Base-by-base conservation (phyloP, 2,888 invertebrate species). In the Drosophila kokeensis region DNA sequence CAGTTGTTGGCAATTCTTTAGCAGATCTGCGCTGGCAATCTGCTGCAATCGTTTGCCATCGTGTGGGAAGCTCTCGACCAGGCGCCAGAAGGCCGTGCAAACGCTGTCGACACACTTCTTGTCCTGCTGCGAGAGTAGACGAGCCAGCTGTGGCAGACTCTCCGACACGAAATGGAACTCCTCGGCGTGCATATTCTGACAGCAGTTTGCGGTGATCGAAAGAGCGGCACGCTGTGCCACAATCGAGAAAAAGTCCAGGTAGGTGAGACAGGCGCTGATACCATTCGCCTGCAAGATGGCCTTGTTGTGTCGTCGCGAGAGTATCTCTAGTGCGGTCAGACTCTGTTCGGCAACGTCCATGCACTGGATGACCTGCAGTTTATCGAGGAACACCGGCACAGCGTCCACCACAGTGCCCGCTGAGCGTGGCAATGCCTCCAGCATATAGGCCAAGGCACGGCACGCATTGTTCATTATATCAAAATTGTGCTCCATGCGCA, bases 341-440 rank as follows among this genome's bases (percentile, higher is more conserved):
- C 98, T 98, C 94, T 99, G 99, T 93, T 99, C 99, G 5, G 99
- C 99, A 27, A 99, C 99, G 94, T 99, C 99, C 98, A 99, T 99
- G 93, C 99, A 99, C 84, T 99, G 99, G 89, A 99, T 99, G 30
- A 98, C 97, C 94, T 99, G 98, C 67, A 99, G 94, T 94, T 98
- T 99, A 93, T 99, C 98, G 65, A 99, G 94, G 94, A 99, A 98
- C 1, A 98, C 97, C 2, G 99, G 99, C 69, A 99, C 98, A 3
- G 99, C 99, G 90, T 99, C 98, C 3, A 99, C 98, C 13, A 99
- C 98, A 3, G 99, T 97, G 29, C 97, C 97, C 57, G 99, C 98
- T 42, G 99, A 99, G 69, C 99, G 95, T 0, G 99, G 99, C 81
- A 99, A 93, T 0, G 99, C 99, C 93, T 99, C 99, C 96, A 99